Conservation (phyloP, 2,113 vertebrate genomes). For the Panurus biarmicus region DNA sequence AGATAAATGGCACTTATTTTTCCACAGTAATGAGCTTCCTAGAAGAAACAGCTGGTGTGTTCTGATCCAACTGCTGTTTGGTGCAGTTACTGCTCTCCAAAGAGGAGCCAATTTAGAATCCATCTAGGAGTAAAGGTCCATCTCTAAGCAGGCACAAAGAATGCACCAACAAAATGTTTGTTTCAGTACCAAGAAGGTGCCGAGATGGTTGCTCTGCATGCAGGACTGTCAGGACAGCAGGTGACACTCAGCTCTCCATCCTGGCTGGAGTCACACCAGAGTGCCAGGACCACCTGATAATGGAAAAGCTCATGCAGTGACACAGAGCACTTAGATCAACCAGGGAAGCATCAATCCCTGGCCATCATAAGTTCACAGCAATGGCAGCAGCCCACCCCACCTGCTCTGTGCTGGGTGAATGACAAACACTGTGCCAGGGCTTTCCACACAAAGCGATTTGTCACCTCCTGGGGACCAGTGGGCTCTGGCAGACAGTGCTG, state of each 20-base stretch:
- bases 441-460: background rate
- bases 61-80: background rate
- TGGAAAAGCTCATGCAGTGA: accelerated
- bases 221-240: background rate
- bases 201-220: background rate
- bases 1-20: background rate
- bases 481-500: background rate
- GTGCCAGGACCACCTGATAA: background rate
- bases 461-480: background rate
- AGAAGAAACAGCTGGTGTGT: background rate
- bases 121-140: background rate
- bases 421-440: background rate
- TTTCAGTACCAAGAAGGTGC: too few relatives aligned
- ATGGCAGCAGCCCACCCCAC: background rate
- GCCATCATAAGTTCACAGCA: accelerated
- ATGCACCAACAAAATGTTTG: background rate
- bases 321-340: background rate
- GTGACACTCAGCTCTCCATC: background rate
- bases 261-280: background rate
- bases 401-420: background rate
- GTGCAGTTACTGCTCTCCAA: background rate
- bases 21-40: background rate
- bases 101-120: background rate
- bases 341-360: background rate
- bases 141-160: background rate